These are phyloP conservation scores for Rhineura floridana DNA, from an alignment of 2,113 vertebrate species.

Conservation along the genomic window DNA sequence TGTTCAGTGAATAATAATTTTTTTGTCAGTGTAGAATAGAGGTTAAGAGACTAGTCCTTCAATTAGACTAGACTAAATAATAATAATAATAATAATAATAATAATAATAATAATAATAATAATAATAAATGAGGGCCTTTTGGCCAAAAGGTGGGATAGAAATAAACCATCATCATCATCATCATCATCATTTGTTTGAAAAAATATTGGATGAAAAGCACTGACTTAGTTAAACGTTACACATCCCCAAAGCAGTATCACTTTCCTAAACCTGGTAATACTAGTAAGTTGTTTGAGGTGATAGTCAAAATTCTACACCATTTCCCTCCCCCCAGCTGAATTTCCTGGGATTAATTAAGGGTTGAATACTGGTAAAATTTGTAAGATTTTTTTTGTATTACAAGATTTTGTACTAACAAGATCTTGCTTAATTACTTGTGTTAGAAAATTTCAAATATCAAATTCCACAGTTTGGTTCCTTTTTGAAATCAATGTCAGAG, in stretches of 20 bases:
- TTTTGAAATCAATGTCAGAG: not conserved
- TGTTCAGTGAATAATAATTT: not conserved
- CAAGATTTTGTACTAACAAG: not conserved
- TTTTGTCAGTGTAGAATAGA: not conserved
- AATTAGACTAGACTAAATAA: no score
- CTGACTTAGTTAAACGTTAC: not conserved
- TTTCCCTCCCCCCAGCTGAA: not conserved
- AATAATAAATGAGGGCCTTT: no score
- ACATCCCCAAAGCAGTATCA: not conserved
- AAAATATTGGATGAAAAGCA: not conserved
- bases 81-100: no score
- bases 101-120: no score
- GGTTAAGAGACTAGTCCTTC: not conserved
- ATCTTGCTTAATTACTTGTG: not conserved
- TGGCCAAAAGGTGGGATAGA: no score
- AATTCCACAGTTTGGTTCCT: not conserved
- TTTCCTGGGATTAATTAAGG: not conserved
- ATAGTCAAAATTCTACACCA: constrained; percentile 16
- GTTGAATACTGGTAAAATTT: not conserved
- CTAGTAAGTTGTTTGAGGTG: not conserved
- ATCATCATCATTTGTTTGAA: not conserved
- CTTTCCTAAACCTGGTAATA: not conserved
- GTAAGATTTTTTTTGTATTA: not conserved
- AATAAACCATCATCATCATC: no score
- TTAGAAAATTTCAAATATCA: not conserved